These are phyloP conservation scores for Notarius lentiginosus DNA, from an alignment of 2,113 vertebrate genomes.

Conservation along the genomic window DNA sequence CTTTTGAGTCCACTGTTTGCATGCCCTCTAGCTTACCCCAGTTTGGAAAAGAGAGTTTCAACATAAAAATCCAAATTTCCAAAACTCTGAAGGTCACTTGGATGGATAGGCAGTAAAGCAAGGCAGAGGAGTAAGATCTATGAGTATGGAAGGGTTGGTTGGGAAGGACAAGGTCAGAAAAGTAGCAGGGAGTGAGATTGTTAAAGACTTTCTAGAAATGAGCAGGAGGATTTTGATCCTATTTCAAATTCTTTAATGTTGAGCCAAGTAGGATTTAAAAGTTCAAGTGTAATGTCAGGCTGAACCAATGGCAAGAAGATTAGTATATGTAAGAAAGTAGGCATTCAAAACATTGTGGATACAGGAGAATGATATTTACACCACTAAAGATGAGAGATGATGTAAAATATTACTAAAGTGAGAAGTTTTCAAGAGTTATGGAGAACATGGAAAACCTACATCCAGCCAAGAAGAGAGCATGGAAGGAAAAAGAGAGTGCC, in stretches of 20 bases:
- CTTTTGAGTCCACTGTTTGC: neutral
- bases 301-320: neutral
- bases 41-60: neutral
- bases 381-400: neutral
- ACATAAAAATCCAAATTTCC: neutral
- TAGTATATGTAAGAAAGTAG: neutral
- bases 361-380: neutral
- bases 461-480: neutral
- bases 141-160: neutral
- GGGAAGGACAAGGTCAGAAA: neutral
- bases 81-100: neutral
- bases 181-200: neutral
- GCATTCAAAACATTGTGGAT: neutral
- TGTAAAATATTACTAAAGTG: neutral
- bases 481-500: neutral
- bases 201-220: neutral
- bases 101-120: neutral
- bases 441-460: neutral
- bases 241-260: neutral
- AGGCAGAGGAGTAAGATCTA: neutral
- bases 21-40: neutral
- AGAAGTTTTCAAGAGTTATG: neutral
- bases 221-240: constrained; percentile 1
- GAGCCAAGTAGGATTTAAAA: neutral
- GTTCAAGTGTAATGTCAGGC: neutral